A percentile compares a stretch with the other conserved stretches of the same genome.
Conservation (phyloP, 2,888 invertebrate genomes). For the Chalcis sispes region DNA sequence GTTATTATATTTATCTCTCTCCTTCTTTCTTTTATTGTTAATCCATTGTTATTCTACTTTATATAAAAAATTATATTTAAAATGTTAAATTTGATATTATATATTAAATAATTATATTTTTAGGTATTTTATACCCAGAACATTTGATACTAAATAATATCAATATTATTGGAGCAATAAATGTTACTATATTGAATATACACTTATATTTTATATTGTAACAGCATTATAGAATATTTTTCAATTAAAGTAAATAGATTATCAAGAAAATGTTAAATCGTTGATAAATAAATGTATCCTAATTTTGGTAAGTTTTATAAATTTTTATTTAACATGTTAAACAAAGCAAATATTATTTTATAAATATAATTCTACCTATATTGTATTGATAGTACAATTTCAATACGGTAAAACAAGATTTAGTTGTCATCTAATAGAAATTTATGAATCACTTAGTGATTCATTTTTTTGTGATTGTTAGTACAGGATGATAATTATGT, state of each 20-base stretch:
- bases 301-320: slow-evolving; percentile 41
- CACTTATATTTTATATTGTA: slow-evolving; percentile 4
- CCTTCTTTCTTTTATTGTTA: slow-evolving; percentile 1
- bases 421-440: slow-evolving; percentile 1
- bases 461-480: slow-evolving; percentile 13
- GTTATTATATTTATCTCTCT: slow-evolving; percentile 2
- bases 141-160: neutral
- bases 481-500: neutral
- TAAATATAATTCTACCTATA: too few species aligned
- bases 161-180: neutral
- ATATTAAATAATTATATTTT: slow-evolving; percentile 4
- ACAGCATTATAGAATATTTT: slow-evolving; percentile 12
- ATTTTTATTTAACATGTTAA: too few species aligned
- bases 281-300: slow-evolving; percentile 43
- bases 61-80: neutral
- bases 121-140: slow-evolving; percentile 9
- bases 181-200: slow-evolving; percentile 6
- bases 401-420: slow-evolving; percentile 1
- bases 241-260: neutral
- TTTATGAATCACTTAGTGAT: slow-evolving; percentile 38
- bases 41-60: neutral
- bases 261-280: slow-evolving; percentile 48
- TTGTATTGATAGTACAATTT: neutral
- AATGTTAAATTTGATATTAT: neutral
- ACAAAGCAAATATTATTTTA: too few species aligned